phyloP scores from a whole-genome alignment of 92 coral and sea anemone species.

The Epizoanthus scotinus region DNA sequence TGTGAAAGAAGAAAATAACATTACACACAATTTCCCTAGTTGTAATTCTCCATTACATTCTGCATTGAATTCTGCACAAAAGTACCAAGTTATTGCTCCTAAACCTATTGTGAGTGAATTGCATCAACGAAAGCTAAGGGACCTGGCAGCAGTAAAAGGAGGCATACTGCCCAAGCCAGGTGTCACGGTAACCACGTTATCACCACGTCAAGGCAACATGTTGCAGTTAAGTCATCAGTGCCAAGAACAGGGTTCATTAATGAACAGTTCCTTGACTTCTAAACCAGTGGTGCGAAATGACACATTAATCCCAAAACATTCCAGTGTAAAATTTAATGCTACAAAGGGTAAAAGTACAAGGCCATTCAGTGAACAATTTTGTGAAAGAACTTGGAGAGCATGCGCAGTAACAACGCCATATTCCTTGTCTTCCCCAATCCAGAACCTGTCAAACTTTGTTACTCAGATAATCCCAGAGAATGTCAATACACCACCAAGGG shows the following conservation, averaged over 20 bases:
- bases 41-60: not conserved
- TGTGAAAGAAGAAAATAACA: constrained; percentile 19
- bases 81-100: constrained; percentile 34
- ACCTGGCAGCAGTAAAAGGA: not conserved
- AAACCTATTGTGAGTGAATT: constrained; percentile 22
- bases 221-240: not conserved
- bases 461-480: constrained; percentile 77
- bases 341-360: not conserved
- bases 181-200: not conserved
- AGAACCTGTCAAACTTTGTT: constrained; percentile 81
- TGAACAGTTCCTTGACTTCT: not conserved
- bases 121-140: not conserved
- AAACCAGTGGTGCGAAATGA: not conserved
- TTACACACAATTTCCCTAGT: constrained; percentile 8
- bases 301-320: not conserved
- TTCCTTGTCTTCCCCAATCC: constrained; percentile 61
- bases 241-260: not conserved
- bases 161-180: constrained; percentile 16
- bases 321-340: not conserved
- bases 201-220: not conserved
- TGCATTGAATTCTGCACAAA: not conserved
- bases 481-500: constrained; percentile 41
- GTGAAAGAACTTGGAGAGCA: constrained; percentile 21
- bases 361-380: not conserved
- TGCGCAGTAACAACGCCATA: not conserved